Conservation (phyloP, 2,113 vertebrate species). For the Vanacampus margaritifer region DNA sequence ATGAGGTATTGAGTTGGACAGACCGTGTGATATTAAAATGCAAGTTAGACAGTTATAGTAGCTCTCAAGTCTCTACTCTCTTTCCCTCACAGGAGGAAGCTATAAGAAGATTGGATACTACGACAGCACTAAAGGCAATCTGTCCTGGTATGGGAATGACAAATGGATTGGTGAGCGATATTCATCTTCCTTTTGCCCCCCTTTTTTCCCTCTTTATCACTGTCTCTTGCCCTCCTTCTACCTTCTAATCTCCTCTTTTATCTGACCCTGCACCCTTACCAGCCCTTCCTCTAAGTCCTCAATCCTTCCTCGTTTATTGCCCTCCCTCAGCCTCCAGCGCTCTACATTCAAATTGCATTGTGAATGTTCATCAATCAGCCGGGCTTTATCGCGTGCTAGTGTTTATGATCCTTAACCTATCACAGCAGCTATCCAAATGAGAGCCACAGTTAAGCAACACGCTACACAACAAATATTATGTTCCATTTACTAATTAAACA, state of each 20-base stretch:
- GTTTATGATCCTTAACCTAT: conserved; percentile 15
- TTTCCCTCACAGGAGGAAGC: conserved; percentile 74
- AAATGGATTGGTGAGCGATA: conserved; percentile 84
- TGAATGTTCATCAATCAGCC: conserved; percentile 45
- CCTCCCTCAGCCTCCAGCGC: conserved; percentile 1
- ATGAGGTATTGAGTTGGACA: background rate
- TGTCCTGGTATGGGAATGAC: conserved; percentile 90
- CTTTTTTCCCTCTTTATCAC: conserved; percentile 26
- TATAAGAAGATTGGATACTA: conserved; percentile 97
- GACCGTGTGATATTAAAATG: background rate
- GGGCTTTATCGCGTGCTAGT: conserved; percentile 35
- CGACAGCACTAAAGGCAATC: conserved; percentile 91
- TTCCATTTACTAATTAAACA: conserved; percentile 53
- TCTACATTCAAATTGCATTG: conserved; percentile 12
- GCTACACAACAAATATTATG: conserved; percentile 22
- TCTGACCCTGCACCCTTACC: conserved; percentile 13
- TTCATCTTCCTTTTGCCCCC: conserved; percentile 13
- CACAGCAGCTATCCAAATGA: conserved; percentile 26
- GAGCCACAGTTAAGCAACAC: conserved; percentile 24
- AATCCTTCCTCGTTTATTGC: conserved; percentile 1
- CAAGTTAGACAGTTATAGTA: background rate
- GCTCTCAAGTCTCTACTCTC: background rate
- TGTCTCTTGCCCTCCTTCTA: conserved; percentile 17
- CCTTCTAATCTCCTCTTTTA: conserved; percentile 16
- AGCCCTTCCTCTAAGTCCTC: conserved; percentile 9